Conservation (phyloP, 2,888 invertebrate species). For the Dolomedes plantarius region DNA sequence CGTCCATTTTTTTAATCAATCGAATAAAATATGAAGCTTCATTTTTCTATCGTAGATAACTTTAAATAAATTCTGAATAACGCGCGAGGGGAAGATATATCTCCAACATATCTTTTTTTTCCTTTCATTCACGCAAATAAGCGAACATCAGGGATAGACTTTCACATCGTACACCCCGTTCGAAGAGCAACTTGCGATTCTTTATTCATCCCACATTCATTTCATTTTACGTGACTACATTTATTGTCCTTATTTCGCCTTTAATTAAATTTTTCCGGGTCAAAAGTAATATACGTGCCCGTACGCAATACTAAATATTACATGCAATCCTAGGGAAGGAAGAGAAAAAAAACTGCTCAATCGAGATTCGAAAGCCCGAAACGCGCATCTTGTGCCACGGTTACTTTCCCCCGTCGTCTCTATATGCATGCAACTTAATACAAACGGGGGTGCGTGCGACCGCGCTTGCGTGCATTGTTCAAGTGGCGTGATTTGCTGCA, state of each 20-base stretch:
- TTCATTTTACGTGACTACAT: not conserved
- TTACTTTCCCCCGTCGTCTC: not conserved
- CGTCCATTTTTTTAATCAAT: no score
- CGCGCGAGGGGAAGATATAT: no score
- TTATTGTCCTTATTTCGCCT: not conserved
- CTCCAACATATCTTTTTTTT: no score
- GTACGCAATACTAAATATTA: not conserved
- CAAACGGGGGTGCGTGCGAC: not conserved
- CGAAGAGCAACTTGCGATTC: not conserved
- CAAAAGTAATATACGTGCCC: not conserved
- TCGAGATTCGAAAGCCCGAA: not conserved
- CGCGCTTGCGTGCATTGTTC: not conserved
- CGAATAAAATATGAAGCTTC: no score
- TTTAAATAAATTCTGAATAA: no score
- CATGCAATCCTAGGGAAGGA: not conserved
- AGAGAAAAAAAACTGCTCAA: not conserved
- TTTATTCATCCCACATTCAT: not conserved
- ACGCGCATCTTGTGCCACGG: not conserved
- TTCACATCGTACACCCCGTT: no score
- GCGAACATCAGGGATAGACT: no score
- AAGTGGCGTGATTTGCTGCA: not conserved
- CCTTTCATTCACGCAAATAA: no score
- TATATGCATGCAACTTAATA: not conserved
- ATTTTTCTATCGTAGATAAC: no score
- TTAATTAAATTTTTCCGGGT: constrained; percentile 1